Conservation (phyloP, 2,888 invertebrate genomes). For the Coronaproctus castanopsis region DNA sequence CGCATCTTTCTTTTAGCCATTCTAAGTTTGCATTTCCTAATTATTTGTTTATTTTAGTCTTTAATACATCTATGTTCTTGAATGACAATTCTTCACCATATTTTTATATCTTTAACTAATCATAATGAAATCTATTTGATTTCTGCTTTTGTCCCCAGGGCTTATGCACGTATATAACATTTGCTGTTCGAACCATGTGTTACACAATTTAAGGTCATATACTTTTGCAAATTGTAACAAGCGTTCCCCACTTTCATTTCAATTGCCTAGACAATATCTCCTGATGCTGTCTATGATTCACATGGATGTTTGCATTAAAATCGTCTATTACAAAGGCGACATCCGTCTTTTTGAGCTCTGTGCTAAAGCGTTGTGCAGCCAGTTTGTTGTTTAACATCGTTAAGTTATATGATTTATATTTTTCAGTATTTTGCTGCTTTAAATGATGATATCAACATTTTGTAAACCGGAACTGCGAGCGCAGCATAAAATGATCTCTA, state of each 20-base stretch:
- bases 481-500: no score
- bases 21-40: no score
- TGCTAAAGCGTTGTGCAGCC: no score
- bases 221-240: neutral
- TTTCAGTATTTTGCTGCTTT: no score
- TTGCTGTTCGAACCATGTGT: neutral
- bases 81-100: neutral
- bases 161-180: neutral
- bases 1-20: no score
- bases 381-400: no score
- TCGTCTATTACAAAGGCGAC: neutral
- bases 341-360: no score
- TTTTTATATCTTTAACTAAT: neutral
- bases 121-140: neutral
- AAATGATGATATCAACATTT: no score
- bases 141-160: neutral
- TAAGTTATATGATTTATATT: no score
- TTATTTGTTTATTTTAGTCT: no score
- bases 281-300: neutral
- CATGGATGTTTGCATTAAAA: neutral
- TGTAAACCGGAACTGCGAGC: no score
- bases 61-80: no score
- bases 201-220: neutral
- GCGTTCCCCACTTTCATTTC: neutral
- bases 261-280: neutral